These are phyloP conservation scores for Sericinus montela DNA, from an alignment of 2,888 invertebrate genomes.

Conservation along the genomic window DNA sequence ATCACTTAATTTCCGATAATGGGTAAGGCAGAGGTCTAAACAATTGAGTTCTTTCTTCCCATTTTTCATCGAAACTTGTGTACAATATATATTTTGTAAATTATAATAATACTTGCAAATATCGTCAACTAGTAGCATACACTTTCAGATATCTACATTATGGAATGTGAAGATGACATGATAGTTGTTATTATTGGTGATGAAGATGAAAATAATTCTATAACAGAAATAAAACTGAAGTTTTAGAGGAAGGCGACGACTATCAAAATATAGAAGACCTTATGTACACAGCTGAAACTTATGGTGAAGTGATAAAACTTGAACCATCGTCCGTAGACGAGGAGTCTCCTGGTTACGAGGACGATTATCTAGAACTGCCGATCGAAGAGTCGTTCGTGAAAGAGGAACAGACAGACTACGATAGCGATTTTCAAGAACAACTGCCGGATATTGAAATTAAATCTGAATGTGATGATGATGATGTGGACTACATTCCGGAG, in stretches of 20 bases:
- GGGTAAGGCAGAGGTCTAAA: no score
- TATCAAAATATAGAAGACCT: conserved; percentile 29
- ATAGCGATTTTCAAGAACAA: conserved; percentile 7
- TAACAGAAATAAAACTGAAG: conserved; percentile 31
- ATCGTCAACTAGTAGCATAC: no score
- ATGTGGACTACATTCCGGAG: conserved; percentile 23
- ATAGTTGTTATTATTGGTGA: conserved; percentile 41
- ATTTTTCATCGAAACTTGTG: no score
- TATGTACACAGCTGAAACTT: conserved; percentile 35
- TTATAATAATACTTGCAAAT: no score
- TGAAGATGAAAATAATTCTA: conserved; percentile 25
- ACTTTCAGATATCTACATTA: conserved; percentile 15
- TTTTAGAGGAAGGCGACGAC: conserved; percentile 27
- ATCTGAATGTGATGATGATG: conserved; percentile 17
- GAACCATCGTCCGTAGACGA: conserved; percentile 20
- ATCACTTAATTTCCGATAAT: no score
- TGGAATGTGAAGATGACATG: conserved; percentile 41
- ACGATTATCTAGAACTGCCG: conserved; percentile 4
- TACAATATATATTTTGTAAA: no score
- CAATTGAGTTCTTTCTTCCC: no score
- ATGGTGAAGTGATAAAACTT: conserved; percentile 35
- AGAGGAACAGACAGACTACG: conserved; percentile 14
- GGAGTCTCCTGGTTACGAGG: conserved; percentile 15
- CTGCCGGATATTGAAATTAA: no score
- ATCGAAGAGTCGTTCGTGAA: conserved; percentile 20